phyloP scores from a whole-genome alignment of 2,113 vertebrate species.

The Triplophysa siluroides region DNA sequence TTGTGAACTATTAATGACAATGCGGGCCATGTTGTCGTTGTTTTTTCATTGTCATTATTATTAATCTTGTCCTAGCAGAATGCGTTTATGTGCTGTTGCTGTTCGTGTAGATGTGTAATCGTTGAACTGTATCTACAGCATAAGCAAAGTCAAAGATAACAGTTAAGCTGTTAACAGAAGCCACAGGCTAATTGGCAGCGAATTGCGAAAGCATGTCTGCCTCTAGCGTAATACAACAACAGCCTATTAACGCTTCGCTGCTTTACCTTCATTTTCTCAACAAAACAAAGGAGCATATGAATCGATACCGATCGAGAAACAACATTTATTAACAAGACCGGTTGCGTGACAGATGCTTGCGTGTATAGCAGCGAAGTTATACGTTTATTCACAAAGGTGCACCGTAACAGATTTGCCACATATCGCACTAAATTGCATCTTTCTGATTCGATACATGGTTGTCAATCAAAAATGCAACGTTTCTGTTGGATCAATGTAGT shows the following conservation, averaged over 20 bases:
- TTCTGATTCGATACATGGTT: background rate
- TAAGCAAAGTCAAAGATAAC: conserved; percentile 12
- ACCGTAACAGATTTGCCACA: background rate
- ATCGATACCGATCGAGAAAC: conserved; percentile 18
- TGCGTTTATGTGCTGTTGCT: background rate
- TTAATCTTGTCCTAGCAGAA: conserved; percentile 6
- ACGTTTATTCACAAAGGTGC: background rate
- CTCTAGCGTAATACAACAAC: conserved; percentile 5
- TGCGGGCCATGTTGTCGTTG: background rate
- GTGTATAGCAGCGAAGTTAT: background rate
- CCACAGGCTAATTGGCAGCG: conserved; percentile 28
- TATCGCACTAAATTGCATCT: background rate
- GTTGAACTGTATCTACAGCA: background rate
- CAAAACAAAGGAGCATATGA: conserved; percentile 2
- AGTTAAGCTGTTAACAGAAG: background rate
- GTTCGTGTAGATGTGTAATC: background rate
- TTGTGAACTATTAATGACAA: background rate
- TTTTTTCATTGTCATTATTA: background rate
- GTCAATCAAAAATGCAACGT: background rate
- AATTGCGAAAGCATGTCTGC: conserved; percentile 27
- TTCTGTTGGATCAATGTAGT: background rate
- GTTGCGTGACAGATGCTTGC: background rate
- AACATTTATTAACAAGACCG: conserved; percentile 15
- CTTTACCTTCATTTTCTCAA: conserved; percentile 21
- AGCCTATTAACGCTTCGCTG: conserved; percentile 36